Base-by-base conservation (phyloP, 2,888 invertebrate species). In the Morpho deidamia region DNA sequence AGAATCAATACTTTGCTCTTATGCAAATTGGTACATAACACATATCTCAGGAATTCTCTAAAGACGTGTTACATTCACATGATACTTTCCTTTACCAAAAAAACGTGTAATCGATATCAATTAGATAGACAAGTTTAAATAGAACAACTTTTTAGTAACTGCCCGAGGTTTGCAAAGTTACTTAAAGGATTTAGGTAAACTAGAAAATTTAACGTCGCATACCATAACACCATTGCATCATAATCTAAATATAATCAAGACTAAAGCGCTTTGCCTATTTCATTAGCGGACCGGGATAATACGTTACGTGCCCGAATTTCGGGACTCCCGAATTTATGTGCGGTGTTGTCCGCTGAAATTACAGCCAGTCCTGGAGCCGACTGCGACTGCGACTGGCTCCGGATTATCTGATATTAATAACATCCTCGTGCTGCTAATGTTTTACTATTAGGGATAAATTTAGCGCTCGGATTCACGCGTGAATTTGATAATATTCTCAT, bases 251-350 rank as follows among this genome's bases (percentile, higher is more conserved):
- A 51, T 60, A 58, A 58, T 58, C 44, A 58, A 58, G 60, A 55
- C 53, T 53, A 60, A 54, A 58, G 64, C 63, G 69, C 70, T 65
- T 64, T 58, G 63, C 55, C 68, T 69, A 71, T 73, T 73, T 70
- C 67, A 67, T 71, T 68, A 69, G 61, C 66, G 62, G 58, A 41
- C 51, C 47, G 51, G 57, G 59, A 53, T 66, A 67, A 63, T 66
- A 63, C 61, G 70, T 64, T 65, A 63, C 69, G 70, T 65, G 71
- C 63, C 66, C 62, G 65, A 67, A 69, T 69, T 69, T 64, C 60
- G 60, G 55, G 62, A 58, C 64, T 64, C 65, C 12, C 66, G 62
- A 68, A 73, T 70, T 70, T 69, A 69, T 65, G 65, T 64, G 67
- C 64, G 65, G 68, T 54, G 41, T 44, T 55, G 39, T 59, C 53